Base-by-base conservation (phyloP, 2,113 vertebrate species). In the Dipodomys merriami region DNA sequence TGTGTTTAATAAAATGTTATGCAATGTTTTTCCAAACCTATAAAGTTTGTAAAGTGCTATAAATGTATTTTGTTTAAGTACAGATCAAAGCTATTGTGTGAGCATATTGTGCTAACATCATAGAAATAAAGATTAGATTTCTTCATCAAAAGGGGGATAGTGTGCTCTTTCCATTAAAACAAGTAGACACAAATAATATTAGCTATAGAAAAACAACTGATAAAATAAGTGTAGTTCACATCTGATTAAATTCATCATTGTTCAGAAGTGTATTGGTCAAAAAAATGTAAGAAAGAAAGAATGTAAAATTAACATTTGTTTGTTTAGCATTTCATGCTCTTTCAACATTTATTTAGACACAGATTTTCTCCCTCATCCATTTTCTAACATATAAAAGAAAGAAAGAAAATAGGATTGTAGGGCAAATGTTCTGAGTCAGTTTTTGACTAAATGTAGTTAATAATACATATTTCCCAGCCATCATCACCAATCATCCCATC, bases 51-150 rank as follows among this genome's bases (percentile, higher is more conserved):
- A 98, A 98, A 98, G 97, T 98, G 98, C 98, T 98, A 98, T 98
- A 98, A 98, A 98, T 98, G 98, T 98, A 98, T 98, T 98, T 98
- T 98, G 98, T 98, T 57, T 98, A 98, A 98, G 97, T 98, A 98
- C 97, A 98, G 97, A 98, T 98, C 96, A 97, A 97, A 98, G 98
- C 98, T 98, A 98, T 96, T 95, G 98, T 98, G 98, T 98, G 98
- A 97, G 97, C 98, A 98, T 98, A 98, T 98, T 98, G 98, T 98
- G 98, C 97, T 98, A 98, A 98, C 97, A 98, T 98, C 97, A 98
- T 98, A 98, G 97, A 98, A 98, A 98, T 98, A 98, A 98, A 98
- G 97, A 98, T 96, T 96, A 91, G 98, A 98, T 98, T 97, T 98
- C 97, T 96, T 98, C 98, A 97, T 85, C 97, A 93, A 97, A 95